Conservation (phyloP, 1,140 invertebrate species). For the Caenorhabditis latens region DNA sequence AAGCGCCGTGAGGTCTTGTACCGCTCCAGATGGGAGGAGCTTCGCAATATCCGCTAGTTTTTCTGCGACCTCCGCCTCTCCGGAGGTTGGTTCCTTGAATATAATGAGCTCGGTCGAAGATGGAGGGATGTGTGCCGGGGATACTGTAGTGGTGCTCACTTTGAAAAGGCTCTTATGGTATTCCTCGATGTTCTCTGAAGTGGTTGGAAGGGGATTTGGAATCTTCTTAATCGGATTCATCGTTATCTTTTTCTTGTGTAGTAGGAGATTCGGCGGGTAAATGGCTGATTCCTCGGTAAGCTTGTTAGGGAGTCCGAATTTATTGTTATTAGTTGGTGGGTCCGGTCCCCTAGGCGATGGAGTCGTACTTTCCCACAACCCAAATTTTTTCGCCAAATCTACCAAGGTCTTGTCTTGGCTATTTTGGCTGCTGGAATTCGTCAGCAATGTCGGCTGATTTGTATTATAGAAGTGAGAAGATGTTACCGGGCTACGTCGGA, state of each 20-base stretch:
- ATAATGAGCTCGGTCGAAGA: conserved; percentile 32
- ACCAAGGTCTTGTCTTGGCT: conserved; percentile 12
- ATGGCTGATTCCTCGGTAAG: conserved; percentile 10
- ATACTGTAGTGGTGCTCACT: conserved; percentile 2
- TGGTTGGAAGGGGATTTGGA: not conserved
- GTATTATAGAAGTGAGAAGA: conserved; percentile 43
- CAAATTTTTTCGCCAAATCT: conserved; percentile 17
- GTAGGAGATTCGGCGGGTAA: not conserved
- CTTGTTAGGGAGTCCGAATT: not conserved
- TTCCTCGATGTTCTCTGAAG: conserved; percentile 23
- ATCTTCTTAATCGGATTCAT: conserved; percentile 53
- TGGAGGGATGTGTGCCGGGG: not conserved
- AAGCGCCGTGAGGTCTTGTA: conserved; percentile 68
- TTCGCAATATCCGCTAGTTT: conserved; percentile 56
- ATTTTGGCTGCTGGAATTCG: too few species aligned
- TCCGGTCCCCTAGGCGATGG: not conserved
- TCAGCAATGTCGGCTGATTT: not conserved
- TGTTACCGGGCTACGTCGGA: conserved; percentile 3
- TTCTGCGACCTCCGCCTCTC: conserved; percentile 37
- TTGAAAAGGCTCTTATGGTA: conserved; percentile 31
- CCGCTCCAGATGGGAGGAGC: conserved; percentile 65
- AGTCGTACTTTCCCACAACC: not conserved
- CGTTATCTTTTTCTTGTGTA: conserved; percentile 24
- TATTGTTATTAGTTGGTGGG: not conserved
- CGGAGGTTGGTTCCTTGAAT: conserved; percentile 55